phyloP scores from a whole-genome alignment of 1,140 invertebrate species.

The Amyelois transitella region DNA sequence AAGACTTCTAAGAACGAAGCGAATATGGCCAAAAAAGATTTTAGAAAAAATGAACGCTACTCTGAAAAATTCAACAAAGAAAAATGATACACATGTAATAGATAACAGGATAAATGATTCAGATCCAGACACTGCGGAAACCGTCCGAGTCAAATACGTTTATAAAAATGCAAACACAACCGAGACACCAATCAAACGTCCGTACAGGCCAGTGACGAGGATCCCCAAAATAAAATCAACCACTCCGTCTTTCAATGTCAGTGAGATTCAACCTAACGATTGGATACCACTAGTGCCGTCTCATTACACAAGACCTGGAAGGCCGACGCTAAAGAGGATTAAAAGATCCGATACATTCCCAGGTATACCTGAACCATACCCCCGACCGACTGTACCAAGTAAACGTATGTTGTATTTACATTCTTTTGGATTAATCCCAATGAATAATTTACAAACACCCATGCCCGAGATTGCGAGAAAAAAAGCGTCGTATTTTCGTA shows the following conservation, averaged over 20 bases:
- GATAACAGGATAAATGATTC: constrained; percentile 27
- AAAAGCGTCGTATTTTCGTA: constrained; percentile 45
- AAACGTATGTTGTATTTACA: constrained; percentile 42
- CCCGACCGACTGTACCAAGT: constrained; percentile 7
- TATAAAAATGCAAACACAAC: constrained; percentile 3
- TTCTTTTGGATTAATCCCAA: constrained; percentile 51
- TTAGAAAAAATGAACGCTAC: constrained; percentile 45
- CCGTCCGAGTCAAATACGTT: constrained; percentile 15
- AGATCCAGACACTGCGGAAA: constrained; percentile 25
- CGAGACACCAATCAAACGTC: constrained; percentile 26
- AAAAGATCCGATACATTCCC: constrained; percentile 40
- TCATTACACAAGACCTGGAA: constrained; percentile 34
- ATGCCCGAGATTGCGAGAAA: constrained; percentile 28
- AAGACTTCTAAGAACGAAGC: constrained; percentile 52
- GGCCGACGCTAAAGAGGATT: constrained; percentile 26
- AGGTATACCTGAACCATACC: constrained; percentile 9
- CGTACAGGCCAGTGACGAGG: constrained; percentile 43
- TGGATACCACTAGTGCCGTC: constrained; percentile 58
- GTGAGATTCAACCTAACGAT: constrained; percentile 36
- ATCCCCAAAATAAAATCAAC: constrained; percentile 35
- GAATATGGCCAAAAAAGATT: constrained; percentile 64
- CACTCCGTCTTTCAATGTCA: constrained; percentile 27
- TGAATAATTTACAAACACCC: constrained; percentile 24
- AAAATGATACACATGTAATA: constrained; percentile 12
- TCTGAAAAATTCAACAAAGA: constrained; percentile 20